Percentiles rank a stretch among this genome's conserved stretches.
These are phyloP conservation scores for Macroramphosus scolopax DNA, from an alignment of 2,797 vertebrate species.

Conservation along the genomic window DNA sequence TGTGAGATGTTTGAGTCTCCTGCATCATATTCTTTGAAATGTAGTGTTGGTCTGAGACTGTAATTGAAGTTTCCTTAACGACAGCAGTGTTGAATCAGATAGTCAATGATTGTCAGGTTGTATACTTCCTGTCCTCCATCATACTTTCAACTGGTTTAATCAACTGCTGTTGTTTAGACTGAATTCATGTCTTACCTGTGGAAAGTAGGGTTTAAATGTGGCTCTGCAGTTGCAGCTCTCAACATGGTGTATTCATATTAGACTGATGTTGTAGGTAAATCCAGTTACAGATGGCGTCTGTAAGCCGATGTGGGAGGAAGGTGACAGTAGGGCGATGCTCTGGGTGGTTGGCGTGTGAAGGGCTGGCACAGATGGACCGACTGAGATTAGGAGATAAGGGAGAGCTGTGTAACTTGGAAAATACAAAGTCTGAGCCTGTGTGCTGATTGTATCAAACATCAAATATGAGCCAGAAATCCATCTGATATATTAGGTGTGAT, in stretches of 20 bases:
- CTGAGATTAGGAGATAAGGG: conserved; percentile 27
- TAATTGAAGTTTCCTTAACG: too few species aligned
- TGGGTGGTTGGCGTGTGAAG: conserved; percentile 23
- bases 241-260: neutral
- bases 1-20: too few species aligned
- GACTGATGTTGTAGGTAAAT: neutral
- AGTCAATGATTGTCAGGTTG: too few species aligned
- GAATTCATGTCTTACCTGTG: neutral
- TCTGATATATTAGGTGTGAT: too few species aligned
- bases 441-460: too few species aligned
- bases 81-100: too few species aligned
- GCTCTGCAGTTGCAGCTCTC: neutral
- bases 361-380: conserved; percentile 41
- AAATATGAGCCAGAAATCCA: too few species aligned
- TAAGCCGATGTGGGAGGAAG: conserved; percentile 6
- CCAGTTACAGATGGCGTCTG: conserved; percentile 7
- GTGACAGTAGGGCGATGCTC: conserved; percentile 31
- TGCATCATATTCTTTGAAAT: too few species aligned
- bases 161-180: neutral
- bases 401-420: neutral
- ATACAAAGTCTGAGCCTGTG: neutral
- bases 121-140: too few species aligned
- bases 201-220: neutral
- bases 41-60: too few species aligned
- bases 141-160: too few species aligned